These are phyloP conservation scores for Calliopsis andreniformis DNA, from an alignment of 1,140 invertebrate genomes.

Conservation along the genomic window DNA sequence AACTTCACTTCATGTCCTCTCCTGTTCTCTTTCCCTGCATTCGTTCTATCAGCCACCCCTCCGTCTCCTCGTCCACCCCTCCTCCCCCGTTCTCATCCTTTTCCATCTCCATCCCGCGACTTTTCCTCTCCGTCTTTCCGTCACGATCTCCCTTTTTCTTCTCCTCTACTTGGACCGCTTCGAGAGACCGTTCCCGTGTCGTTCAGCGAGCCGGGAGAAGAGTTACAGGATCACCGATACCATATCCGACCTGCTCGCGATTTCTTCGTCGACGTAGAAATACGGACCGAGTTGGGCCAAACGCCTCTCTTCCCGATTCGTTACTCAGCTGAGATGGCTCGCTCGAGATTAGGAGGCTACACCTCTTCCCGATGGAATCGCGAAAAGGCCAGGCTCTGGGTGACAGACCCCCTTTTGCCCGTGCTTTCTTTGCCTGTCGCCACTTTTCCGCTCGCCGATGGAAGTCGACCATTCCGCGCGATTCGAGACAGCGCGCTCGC, in stretches of 20 bases:
- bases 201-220: constrained; percentile 38
- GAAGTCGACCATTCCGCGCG: neutral
- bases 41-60: constrained; percentile 23
- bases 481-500: too few species aligned
- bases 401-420: too few species aligned
- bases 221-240: constrained; percentile 50
- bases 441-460: constrained; percentile 13
- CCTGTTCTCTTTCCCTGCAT: constrained; percentile 26
- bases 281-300: constrained; percentile 25
- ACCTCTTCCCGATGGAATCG: constrained; percentile 22
- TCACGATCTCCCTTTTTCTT: constrained; percentile 43
- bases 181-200: constrained; percentile 18
- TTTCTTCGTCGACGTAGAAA: constrained; percentile 25
- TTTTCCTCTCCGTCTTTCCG: constrained; percentile 14
- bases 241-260: constrained; percentile 35
- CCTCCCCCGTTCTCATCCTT: neutral
- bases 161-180: constrained; percentile 40
- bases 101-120: constrained; percentile 1
- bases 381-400: neutral
- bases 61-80: constrained; percentile 6
- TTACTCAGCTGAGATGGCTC: constrained; percentile 8
- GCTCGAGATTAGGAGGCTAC: constrained; percentile 31
- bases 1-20: constrained; percentile 19
- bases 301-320: constrained; percentile 17
- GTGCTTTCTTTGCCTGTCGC: neutral